A percentile compares a stretch with the other conserved stretches of the same genome.
Evolutionary conservation across 2,888 invertebrate genomes (phyloP).

Genomic region (Ernsta delagoae): DNA sequence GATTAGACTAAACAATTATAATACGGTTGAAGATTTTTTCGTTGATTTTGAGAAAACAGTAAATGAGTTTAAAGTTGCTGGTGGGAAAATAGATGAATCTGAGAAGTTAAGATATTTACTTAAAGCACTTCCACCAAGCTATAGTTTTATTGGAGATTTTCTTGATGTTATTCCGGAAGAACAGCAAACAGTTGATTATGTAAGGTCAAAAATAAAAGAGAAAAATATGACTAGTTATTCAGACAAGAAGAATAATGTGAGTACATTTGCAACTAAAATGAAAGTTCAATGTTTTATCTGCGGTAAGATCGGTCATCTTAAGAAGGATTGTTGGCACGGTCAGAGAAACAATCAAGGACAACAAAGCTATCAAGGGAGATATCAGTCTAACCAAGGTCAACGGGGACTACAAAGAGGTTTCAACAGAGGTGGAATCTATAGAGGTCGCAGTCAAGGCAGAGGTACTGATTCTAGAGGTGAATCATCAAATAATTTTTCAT

Average conservation of each 20-base stretch:
- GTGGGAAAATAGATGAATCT: neutral
- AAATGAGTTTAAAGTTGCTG: neutral
- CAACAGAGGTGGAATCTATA: neutral
- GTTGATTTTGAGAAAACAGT: constrained; percentile 9
- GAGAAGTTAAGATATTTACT: neutral
- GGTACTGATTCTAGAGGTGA: neutral
- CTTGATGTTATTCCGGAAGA: constrained; percentile 47
- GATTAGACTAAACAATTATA: constrained; percentile 46
- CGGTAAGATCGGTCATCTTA: neutral
- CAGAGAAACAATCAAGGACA: neutral
- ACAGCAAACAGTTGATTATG: constrained; percentile 46
- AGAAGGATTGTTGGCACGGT: neutral
- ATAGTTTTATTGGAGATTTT: constrained; percentile 49
- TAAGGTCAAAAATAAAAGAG: constrained; percentile 45
- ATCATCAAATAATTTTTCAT: neutral
- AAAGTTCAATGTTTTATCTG: neutral
- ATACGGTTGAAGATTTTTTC: constrained; percentile 45
- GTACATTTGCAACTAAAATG: neutral
- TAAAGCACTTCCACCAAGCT: constrained; percentile 46
- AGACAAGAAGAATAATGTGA: neutral
- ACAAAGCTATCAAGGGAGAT: neutral
- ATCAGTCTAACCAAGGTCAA: neutral
- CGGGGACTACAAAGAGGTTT: neutral
- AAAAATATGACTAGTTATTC: constrained; percentile 39
- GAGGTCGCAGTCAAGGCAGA: neutral